These are phyloP conservation scores for Phortica magna DNA, from an alignment of 2,888 invertebrate genomes.

Conservation along the genomic window DNA sequence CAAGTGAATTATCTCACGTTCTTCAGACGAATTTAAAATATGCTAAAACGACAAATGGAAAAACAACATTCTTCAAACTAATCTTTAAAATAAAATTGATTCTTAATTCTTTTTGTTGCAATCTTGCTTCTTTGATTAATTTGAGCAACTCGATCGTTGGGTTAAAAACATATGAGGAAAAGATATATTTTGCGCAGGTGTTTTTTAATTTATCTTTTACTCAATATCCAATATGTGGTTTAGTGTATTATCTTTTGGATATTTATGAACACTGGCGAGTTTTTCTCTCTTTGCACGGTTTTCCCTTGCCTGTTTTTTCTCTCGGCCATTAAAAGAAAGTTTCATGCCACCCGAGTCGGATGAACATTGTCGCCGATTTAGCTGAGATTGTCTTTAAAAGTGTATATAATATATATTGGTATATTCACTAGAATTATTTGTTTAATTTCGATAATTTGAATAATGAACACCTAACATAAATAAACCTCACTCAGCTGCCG, in stretches of 20 bases:
- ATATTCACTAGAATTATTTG: background rate
- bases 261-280: background rate
- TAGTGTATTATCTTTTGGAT: background rate
- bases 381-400: background rate
- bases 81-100: no score
- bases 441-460: background rate
- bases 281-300: background rate
- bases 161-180: no score
- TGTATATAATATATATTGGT: background rate
- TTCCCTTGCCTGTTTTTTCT: background rate
- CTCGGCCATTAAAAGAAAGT: conserved; percentile 5
- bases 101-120: no score
- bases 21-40: no score
- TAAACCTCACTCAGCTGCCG: background rate
- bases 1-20: no score
- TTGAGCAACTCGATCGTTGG: no score
- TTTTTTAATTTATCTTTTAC: background rate
- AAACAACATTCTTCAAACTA: no score
- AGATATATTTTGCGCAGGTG: background rate
- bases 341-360: background rate
- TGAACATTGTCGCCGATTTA: background rate
- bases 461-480: background rate
- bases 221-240: background rate
- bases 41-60: no score
- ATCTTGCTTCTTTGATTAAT: no score